Conservation (phyloP, 2,888 invertebrate species). For the Cheilosia pagana region DNA sequence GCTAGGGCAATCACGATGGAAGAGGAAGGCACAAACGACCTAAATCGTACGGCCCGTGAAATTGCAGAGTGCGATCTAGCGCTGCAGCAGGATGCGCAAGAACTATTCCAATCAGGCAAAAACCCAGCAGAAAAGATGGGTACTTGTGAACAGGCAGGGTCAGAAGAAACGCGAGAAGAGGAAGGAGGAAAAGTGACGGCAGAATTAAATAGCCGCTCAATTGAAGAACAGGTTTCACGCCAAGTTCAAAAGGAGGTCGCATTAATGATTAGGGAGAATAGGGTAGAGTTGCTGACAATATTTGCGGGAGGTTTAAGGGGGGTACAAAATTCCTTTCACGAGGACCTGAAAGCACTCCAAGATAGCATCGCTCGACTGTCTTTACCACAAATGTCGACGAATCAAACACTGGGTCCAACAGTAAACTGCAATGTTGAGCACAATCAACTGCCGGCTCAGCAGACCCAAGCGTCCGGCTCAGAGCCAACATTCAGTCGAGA, state of each 20-base stretch:
- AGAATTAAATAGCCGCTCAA: not conserved
- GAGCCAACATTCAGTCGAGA: not conserved
- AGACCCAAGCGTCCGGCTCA: not conserved
- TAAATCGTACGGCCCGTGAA: not conserved
- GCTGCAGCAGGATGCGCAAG: not conserved
- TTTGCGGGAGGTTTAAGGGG: not conserved
- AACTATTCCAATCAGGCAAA: not conserved
- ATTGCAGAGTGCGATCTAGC: not conserved
- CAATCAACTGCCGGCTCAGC: not conserved
- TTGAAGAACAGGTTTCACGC: not conserved
- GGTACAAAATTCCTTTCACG: not conserved
- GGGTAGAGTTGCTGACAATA: not conserved
- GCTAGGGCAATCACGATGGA: not conserved
- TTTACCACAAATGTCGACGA: no score
- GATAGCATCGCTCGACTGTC: not conserved
- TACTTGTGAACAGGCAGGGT: no score
- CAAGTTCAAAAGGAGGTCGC: not conserved
- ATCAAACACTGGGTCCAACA: no score
- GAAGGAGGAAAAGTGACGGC: not conserved
- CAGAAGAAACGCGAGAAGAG: no score
- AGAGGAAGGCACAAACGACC: not conserved
- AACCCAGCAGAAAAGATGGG: no score
- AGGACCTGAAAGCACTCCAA: not conserved
- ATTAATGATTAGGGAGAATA: not conserved
- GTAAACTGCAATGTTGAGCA: not conserved